phyloP scores from a whole-genome alignment of 2,888 invertebrate species.

The Lumbricus terrestris region DNA sequence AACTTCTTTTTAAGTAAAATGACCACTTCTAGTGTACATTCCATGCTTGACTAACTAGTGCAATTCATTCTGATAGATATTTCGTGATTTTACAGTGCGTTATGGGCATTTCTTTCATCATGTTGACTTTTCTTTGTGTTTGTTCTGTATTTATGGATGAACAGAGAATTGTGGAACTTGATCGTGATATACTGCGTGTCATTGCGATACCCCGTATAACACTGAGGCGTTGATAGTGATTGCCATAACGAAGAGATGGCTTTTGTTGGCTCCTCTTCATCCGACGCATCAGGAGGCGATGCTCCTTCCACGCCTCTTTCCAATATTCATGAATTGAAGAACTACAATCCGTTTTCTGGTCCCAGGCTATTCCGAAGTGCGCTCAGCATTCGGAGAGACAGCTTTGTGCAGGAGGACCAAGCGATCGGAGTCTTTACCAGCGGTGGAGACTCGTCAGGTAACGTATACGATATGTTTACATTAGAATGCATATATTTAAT shows the following conservation, averaged over 20 bases:
- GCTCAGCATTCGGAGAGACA: neutral
- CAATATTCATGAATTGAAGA: conserved; percentile 3
- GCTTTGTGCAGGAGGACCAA: conserved; percentile 10
- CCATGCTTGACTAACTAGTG: no score
- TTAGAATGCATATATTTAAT: neutral
- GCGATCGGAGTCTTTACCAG: conserved; percentile 93
- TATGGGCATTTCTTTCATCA: no score
- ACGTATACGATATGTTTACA: neutral
- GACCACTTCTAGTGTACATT: no score
- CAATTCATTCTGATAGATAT: neutral
- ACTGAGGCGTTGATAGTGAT: neutral
- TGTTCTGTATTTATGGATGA: neutral
- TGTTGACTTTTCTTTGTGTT: neutral
- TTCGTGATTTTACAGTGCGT: neutral
- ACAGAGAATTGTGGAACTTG: neutral
- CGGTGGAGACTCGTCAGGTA: conserved; percentile 89
- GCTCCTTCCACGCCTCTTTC: neutral
- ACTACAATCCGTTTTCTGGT: conserved; percentile 15
- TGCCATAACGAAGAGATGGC: neutral
- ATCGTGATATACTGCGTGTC: neutral
- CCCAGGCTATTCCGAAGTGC: neutral
- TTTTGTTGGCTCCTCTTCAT: neutral
- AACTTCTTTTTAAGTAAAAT: no score
- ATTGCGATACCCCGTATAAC: neutral
- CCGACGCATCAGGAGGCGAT: neutral